Conservation (phyloP, 92 coral and sea anemone genomes). For the Zoanthus sansibaricus region DNA sequence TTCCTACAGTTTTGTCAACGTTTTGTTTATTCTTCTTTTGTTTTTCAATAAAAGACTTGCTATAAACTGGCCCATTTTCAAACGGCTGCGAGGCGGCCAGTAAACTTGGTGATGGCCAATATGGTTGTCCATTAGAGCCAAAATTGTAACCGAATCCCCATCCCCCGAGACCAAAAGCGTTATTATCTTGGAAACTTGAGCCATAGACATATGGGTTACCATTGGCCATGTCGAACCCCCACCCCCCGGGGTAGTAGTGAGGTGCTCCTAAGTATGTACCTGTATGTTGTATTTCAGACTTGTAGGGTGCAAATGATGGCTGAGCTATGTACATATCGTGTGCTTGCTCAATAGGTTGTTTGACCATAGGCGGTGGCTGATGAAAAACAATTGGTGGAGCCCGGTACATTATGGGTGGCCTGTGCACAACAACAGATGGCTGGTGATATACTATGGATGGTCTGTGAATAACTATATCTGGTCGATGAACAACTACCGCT, state of each 20-base stretch:
- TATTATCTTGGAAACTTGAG: background rate
- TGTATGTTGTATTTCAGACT: conserved; percentile 64
- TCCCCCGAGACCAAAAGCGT: conserved; percentile 6
- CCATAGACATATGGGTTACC: conserved; percentile 15
- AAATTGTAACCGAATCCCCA: conserved; percentile 32
- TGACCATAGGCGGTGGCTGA: conserved; percentile 87
- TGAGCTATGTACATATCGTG: conserved; percentile 74
- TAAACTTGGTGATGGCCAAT: background rate
- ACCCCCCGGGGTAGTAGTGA: conserved; percentile 80
- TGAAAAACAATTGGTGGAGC: conserved; percentile 91
- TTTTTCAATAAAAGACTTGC: conserved; percentile 69
- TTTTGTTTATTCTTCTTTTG: background rate
- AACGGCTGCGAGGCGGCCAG: background rate
- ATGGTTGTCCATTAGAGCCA: background rate
- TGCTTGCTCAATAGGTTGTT: conserved; percentile 71
- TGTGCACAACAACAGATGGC: conserved; percentile 86
- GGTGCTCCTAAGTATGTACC: conserved; percentile 85
- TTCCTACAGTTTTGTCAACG: background rate
- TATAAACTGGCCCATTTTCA: conserved; percentile 41
- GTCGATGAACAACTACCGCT: conserved; percentile 80
- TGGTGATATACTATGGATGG: conserved; percentile 90
- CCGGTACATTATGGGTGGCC: conserved; percentile 80
- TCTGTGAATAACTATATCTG: conserved; percentile 84
- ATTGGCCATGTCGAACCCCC: conserved; percentile 71
- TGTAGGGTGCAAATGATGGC: conserved; percentile 73